These are phyloP conservation scores for Lithophane socia DNA, from an alignment of 2,888 invertebrate genomes.

Conservation along the genomic window DNA sequence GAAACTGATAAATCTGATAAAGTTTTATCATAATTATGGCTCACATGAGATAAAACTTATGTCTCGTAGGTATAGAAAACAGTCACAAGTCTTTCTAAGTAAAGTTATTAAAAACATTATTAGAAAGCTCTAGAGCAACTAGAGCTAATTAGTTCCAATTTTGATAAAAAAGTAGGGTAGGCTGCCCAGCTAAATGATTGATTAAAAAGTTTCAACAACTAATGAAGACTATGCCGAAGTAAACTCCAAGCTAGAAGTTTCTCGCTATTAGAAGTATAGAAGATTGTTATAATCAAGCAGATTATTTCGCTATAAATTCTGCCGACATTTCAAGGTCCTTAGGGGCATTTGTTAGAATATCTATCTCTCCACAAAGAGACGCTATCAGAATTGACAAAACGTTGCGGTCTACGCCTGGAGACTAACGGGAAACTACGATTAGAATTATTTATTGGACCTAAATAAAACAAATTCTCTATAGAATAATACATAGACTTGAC, in stretches of 20 bases:
- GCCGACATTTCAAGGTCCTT: constrained; percentile 1
- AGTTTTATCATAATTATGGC: neutral
- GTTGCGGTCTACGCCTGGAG: neutral
- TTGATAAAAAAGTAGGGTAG: neutral
- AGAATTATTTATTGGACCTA: constrained; percentile 9
- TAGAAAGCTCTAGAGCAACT: neutral
- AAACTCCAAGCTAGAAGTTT: no score
- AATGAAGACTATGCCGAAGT: neutral
- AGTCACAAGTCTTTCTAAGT: neutral
- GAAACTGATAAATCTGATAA: constrained; percentile 4
- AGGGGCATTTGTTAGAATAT: neutral
- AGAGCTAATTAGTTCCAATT: neutral
- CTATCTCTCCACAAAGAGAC: neutral
- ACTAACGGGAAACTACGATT: neutral
- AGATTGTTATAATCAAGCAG: neutral
- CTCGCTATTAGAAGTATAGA: neutral
- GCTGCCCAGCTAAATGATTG: neutral
- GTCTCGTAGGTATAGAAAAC: neutral
- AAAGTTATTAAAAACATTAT: neutral
- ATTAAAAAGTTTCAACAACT: neutral
- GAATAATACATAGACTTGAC: neutral
- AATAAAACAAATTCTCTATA: neutral
- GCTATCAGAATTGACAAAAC: constrained; percentile 27
- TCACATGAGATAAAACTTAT: neutral
- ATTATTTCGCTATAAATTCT: constrained; percentile 13